A percentile compares a stretch with the other conserved stretches of the same genome.
Conservation (phyloP, 2,888 invertebrate genomes). For the Tipula helvola region DNA sequence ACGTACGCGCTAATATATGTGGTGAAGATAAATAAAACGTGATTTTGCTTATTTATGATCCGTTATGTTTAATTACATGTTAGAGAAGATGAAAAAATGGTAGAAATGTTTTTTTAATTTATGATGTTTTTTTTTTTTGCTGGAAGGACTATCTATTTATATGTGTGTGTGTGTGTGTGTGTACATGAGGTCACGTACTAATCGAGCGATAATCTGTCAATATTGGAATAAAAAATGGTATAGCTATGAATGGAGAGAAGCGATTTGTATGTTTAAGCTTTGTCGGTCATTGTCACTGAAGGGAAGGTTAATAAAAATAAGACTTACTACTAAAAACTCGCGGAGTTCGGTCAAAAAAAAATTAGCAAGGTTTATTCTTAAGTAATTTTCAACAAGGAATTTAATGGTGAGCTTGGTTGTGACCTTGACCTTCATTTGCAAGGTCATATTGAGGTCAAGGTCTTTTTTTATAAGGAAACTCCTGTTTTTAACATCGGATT, state of each 20-base stretch:
- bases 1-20: background rate
- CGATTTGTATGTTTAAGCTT: background rate
- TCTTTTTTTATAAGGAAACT: no score
- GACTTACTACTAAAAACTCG: no score
- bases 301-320: no score
- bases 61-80: background rate
- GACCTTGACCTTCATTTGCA: no score
- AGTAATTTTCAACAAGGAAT: no score
- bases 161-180: background rate
- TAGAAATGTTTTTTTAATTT: background rate
- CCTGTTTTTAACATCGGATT: no score
- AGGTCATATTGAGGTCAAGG: no score
- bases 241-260: background rate
- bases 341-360: no score
- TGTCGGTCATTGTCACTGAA: background rate
- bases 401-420: no score
- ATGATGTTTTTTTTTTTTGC: background rate
- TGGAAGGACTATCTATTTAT: background rate
- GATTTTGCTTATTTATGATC: background rate
- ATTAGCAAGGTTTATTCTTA: no score
- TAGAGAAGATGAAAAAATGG: background rate
- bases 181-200: background rate
- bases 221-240: background rate
- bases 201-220: background rate
- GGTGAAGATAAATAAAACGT: background rate